Percentiles rank a stretch among this genome's conserved stretches.
Evolutionary conservation across 2,797 vertebrate genomes (phyloP).

Genomic region (Crenichthys baileyi): DNA sequence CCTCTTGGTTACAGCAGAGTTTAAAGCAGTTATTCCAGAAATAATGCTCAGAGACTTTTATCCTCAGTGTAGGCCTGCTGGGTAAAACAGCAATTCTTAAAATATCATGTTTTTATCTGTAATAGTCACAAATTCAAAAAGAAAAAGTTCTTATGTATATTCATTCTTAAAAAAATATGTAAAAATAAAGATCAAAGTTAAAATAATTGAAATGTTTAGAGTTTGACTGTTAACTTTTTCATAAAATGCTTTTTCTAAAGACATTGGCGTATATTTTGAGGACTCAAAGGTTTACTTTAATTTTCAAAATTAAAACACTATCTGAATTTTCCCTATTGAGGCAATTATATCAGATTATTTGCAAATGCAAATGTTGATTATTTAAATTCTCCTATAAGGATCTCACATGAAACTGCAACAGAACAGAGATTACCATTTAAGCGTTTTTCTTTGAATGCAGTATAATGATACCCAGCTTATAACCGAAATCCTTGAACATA

Average conservation of each 20-base stretch:
- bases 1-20: neutral
- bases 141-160: neutral
- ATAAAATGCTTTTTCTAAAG: neutral
- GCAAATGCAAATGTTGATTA: conserved; percentile 5
- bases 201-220: neutral
- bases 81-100: neutral
- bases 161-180: neutral
- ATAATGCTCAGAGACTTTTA: conserved; percentile 4
- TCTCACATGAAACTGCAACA: conserved; percentile 12
- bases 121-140: neutral
- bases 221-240: neutral
- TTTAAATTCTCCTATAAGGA: conserved; percentile 9
- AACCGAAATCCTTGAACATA: neutral
- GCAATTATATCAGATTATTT: conserved; percentile 21
- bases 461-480: conserved; percentile 18
- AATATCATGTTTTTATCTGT: neutral
- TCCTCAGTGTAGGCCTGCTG: neutral
- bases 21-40: neutral
- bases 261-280: neutral
- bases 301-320: conserved; percentile 27
- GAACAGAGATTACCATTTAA: neutral
- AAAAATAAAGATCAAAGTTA: neutral
- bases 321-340: conserved; percentile 9
- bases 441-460: neutral
- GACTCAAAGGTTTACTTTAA: conserved; percentile 10